A percentile compares a stretch with the other conserved stretches of the same genome.
Evolutionary conservation across 2,113 vertebrate genomes (phyloP).

Genomic region (Canis aureus): DNA sequence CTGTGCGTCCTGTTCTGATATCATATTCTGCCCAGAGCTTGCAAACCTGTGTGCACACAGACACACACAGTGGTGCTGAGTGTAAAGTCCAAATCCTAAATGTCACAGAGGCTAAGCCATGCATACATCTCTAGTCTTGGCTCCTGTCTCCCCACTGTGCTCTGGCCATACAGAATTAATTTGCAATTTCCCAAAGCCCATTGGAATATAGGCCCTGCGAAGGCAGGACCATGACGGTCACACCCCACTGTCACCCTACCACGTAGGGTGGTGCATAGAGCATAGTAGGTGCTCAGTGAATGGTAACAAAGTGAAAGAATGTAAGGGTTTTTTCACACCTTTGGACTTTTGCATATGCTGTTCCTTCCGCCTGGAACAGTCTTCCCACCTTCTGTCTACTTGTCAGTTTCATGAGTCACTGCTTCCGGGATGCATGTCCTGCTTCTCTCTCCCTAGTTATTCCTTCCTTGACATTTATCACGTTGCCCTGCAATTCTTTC

Average conservation of each 20-base stretch:
- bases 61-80: too few species aligned
- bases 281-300: background rate
- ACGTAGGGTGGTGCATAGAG: too few species aligned
- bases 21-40: background rate
- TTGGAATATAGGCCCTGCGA: background rate
- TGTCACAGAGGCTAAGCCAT: background rate
- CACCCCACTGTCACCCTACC: rapidly evolving
- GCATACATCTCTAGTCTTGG: background rate
- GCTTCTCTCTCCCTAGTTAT: background rate
- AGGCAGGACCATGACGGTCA: background rate
- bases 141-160: background rate
- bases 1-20: background rate
- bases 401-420: background rate
- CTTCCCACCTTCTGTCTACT: background rate
- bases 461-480: background rate
- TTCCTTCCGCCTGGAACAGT: background rate
- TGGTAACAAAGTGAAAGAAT: background rate
- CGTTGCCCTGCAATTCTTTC: background rate
- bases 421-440: background rate
- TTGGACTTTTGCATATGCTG: background rate
- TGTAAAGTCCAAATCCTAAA: background rate
- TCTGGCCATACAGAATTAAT: background rate
- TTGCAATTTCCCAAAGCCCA: background rate
- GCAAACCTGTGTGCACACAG: rapidly evolving
- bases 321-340: background rate